These are phyloP conservation scores for Fissipunctia ypsillon DNA, from an alignment of 2,888 invertebrate genomes.

Conservation along the genomic window DNA sequence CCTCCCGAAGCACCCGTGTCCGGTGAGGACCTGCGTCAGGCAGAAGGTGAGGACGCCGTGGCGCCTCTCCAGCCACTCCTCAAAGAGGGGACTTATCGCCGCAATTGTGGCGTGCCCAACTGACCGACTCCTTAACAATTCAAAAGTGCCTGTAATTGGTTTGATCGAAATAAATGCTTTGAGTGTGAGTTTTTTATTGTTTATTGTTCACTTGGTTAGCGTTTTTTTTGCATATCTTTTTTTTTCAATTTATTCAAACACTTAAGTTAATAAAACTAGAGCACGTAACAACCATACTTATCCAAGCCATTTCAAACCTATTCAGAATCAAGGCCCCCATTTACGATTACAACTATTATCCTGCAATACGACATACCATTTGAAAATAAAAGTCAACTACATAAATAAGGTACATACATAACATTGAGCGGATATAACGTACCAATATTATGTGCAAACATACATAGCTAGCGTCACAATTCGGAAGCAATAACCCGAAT, in stretches of 20 bases:
- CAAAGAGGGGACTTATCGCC: too few relatives aligned
- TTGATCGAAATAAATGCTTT: too few relatives aligned
- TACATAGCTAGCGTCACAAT: slow-evolving; percentile 55
- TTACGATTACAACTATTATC: slow-evolving; percentile 55
- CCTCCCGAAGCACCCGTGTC: too few relatives aligned
- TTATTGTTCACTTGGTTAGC: too few relatives aligned
- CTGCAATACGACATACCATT: slow-evolving; percentile 43
- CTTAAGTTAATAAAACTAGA: slow-evolving; percentile 15
- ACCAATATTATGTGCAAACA: slow-evolving; percentile 60
- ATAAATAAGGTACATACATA: slow-evolving; percentile 46
- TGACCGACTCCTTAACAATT: too few relatives aligned
- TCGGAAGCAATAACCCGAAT: slow-evolving; percentile 65
- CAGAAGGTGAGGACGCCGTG: too few relatives aligned
- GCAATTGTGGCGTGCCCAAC: too few relatives aligned
- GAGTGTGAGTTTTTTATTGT: too few relatives aligned
- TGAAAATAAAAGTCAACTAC: slow-evolving; percentile 57
- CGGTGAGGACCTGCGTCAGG: too few relatives aligned
- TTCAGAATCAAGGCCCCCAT: slow-evolving; percentile 42
- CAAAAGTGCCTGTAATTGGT: too few relatives aligned
- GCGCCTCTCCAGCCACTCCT: too few relatives aligned
- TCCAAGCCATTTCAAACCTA: slow-evolving; percentile 21
- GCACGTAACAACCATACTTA: slow-evolving; percentile 11
- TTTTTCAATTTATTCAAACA: slow-evolving; percentile 15
- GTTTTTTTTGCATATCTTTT: too few relatives aligned
- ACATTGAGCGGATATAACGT: slow-evolving; percentile 44